These are phyloP conservation scores for Nasonia vitripennis DNA, from an alignment of 1,140 invertebrate species.

Conservation along the genomic window DNA sequence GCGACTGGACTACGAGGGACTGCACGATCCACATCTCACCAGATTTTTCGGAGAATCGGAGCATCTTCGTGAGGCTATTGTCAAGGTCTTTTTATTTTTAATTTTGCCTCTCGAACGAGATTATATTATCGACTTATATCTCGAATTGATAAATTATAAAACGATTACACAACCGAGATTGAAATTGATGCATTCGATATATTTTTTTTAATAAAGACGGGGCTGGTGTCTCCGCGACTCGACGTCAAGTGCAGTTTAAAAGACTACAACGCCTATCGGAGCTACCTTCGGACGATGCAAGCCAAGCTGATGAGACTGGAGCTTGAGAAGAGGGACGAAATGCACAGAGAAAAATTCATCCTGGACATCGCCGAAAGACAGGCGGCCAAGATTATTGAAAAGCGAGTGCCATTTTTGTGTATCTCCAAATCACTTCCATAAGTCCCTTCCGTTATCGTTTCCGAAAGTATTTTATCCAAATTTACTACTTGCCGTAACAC, in stretches of 20 bases:
- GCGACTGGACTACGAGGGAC: slow-evolving; percentile 63
- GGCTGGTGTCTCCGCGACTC: slow-evolving; percentile 63
- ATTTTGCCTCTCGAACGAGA: too few species aligned
- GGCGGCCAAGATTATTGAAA: slow-evolving; percentile 19
- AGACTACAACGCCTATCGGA: slow-evolving; percentile 70
- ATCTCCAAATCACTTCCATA: not conserved
- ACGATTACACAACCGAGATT: too few species aligned
- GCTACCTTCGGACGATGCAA: slow-evolving; percentile 65
- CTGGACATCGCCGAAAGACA: not conserved
- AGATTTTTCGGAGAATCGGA: slow-evolving; percentile 60
- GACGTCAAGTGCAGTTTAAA: slow-evolving; percentile 67
- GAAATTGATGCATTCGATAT: not conserved
- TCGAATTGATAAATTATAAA: too few species aligned
- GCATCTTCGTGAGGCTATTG: not conserved
- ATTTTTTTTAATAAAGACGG: slow-evolving; percentile 53
- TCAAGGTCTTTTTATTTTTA: slow-evolving; percentile 13
- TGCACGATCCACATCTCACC: slow-evolving; percentile 69
- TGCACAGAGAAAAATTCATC: slow-evolving; percentile 15
- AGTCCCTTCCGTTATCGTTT: not conserved
- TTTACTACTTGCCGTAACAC: too few species aligned
- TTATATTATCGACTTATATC: too few species aligned
- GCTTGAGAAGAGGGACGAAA: slow-evolving; percentile 52
- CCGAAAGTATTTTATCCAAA: too few species aligned
- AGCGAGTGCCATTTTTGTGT: not conserved
- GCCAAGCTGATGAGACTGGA: slow-evolving; percentile 59